Evolutionary conservation across 1,140 invertebrate genomes (phyloP), one percentile per base, ranked within the genome.

Genomic region (Calliopsis andreniformis): DNA sequence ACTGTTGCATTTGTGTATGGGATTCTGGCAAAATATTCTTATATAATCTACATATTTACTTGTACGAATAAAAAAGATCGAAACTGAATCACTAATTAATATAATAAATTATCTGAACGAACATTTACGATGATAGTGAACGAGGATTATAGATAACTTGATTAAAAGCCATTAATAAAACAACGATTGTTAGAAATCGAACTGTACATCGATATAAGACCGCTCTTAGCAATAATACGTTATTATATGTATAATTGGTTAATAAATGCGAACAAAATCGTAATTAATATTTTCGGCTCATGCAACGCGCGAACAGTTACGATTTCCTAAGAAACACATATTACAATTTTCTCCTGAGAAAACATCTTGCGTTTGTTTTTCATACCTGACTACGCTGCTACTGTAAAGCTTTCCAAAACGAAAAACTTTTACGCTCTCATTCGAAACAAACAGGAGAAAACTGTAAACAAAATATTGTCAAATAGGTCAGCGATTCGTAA

Each of bases 371-470:
- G 7, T 28, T 28, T 43, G 7, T n/a, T 56, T 75, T 30, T 39
- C 71, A 45, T 75, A 75, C 71, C 71, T 75, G 62, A 66, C 28
- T 39, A 67, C 18, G 45, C 62, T 75, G 62, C 49, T 42, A 71
- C 28, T 3, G 18, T 43, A 32, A 35, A 39, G n/a, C 3, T 75
- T 62, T 71, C 30, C 28, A 53, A 63, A 42, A 56, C 3, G 25
- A 35, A 45, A 63, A 16, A n/a, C n/a, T 56, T 14, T 45, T 71
- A 63, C 16, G 61, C 28, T 64, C 12, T 51, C 43, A 78, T 63
- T 81, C 43, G 30, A 55, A 77, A 53, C 58, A 30, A 62, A 63
- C 18, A 68, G 8, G 25, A 69, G 45, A 51, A 72, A 51, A 32
- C 7, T 25, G 39, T 49, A 28, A 28, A 32, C 20, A 14, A 55